Evolutionary conservation across 2,888 invertebrate genomes (phyloP).

Genomic region (Megastigmus dorsalis): DNA sequence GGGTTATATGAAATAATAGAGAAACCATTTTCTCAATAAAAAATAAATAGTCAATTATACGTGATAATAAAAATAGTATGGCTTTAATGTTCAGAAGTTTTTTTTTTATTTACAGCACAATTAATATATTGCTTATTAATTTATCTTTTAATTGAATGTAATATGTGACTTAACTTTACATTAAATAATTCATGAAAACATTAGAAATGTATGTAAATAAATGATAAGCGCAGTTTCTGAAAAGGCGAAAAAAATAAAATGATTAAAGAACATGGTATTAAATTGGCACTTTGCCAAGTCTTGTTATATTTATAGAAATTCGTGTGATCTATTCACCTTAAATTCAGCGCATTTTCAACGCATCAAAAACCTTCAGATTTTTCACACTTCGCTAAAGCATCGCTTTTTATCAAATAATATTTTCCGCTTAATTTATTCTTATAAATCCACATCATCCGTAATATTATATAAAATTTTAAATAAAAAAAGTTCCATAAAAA

Average conservation of each 20-base stretch:
- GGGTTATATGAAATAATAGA: too few relatives aligned
- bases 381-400: background rate
- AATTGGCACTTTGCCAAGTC: slow-evolving; percentile 58
- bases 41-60: too few relatives aligned
- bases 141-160: too few relatives aligned
- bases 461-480: too few relatives aligned
- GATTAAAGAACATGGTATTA: slow-evolving; percentile 43
- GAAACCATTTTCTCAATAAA: too few relatives aligned
- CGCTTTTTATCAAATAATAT: background rate
- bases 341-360: slow-evolving; percentile 8
- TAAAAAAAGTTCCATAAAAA: too few relatives aligned
- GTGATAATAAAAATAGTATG: too few relatives aligned
- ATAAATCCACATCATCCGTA: too few relatives aligned
- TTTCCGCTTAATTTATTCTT: background rate
- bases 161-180: too few relatives aligned
- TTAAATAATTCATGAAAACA: background rate
- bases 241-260: slow-evolving; percentile 25
- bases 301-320: slow-evolving; percentile 59
- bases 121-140: too few relatives aligned
- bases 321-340: slow-evolving; percentile 19
- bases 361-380: slow-evolving; percentile 5
- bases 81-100: too few relatives aligned
- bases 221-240: background rate
- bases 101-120: too few relatives aligned
- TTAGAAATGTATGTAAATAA: background rate